Evolutionary conservation across 1,140 invertebrate species (phyloP), one percentile per base, ranked within the genome.

Genomic region (Liolophura sinensis): DNA sequence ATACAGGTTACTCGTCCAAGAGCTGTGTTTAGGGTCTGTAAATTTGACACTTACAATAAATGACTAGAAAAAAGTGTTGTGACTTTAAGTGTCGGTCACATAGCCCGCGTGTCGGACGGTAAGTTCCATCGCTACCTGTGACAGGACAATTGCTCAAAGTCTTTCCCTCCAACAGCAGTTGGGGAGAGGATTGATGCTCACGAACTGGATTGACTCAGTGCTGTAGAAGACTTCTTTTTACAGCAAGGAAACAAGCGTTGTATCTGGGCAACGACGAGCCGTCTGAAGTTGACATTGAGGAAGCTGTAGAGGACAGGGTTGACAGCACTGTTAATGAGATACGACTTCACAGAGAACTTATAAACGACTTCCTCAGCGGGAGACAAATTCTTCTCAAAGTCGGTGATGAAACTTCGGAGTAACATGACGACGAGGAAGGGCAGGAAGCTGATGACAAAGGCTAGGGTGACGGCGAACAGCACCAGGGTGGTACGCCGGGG

Each of bases 241-340:
- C 31, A 40, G 31, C 31, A 40, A 40, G 31, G 31, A 9, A 40
- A 40, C 31, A 40, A 9, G 9, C 56, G 31, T 57, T 57, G 24
- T 25, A 57, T 57, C 31, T 57, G 22, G n/a, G 18, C 12, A 12
- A 52, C 3, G 22, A 52, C 22, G 22, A 52, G 22, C 24, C 67
- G 67, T 11, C 76, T 46, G 64, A 78, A 78, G 46, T 67, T 69
- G 18, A 71, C 64, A 63, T 78, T 78, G 24, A 78, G 66, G 62
- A 76, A 78, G 59, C 74, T 76, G 67, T 78, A 78, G 24, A 78
- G 74, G 24, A 78, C 25, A 4, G 76, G 76, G 67, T 78, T 78
- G 31, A 76, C 75, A 27, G 76, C 76, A 64, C 76, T 78, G 68
- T 78, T 78, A 57, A 78, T 74, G 72, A 78, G 76, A 62, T 76